phyloP scores from a whole-genome alignment of 2,888 invertebrate species.

The Emmelina monodactyla region DNA sequence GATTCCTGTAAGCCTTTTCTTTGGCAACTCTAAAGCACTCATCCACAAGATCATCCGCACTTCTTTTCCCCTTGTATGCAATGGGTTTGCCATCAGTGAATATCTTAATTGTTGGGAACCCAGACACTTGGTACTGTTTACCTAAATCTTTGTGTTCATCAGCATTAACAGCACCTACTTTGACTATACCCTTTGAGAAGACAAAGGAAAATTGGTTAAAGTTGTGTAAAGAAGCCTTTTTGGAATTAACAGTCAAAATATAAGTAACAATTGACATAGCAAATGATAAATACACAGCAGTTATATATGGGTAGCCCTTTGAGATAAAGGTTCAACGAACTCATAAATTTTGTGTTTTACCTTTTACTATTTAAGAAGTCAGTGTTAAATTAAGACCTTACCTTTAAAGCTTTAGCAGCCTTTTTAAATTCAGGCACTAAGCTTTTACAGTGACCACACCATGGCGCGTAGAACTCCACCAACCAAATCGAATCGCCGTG shows the following conservation, averaged over 20 bases:
- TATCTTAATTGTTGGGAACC: conserved; percentile 97
- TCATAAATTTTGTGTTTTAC: too few species aligned
- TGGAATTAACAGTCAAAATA: not conserved
- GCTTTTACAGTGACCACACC: conserved; percentile 93
- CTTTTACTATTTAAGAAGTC: too few species aligned
- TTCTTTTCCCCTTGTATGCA: conserved; percentile 85
- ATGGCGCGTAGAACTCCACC: conserved; percentile 96
- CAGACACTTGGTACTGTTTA: conserved; percentile 81
- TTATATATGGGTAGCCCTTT: too few species aligned
- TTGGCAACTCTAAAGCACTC: conserved; percentile 81
- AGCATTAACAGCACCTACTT: conserved; percentile 94
- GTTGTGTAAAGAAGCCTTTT: too few species aligned
- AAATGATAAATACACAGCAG: not conserved
- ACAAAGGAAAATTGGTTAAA: not conserved
- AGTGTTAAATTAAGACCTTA: conserved; percentile 30
- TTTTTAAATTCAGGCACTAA: conserved; percentile 94
- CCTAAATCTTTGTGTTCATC: conserved; percentile 87
- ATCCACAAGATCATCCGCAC: conserved; percentile 86
- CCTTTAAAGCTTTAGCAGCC: conserved; percentile 91
- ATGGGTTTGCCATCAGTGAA: conserved; percentile 88
- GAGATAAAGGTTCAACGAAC: too few species aligned
- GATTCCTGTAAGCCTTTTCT: conserved; percentile 73
- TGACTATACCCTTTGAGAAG: conserved; percentile 79
- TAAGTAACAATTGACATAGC: not conserved
- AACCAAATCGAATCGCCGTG: conserved; percentile 91